Base-by-base conservation (phyloP, 2,113 vertebrate species). In the Tetraodon nigroviridis region DNA sequence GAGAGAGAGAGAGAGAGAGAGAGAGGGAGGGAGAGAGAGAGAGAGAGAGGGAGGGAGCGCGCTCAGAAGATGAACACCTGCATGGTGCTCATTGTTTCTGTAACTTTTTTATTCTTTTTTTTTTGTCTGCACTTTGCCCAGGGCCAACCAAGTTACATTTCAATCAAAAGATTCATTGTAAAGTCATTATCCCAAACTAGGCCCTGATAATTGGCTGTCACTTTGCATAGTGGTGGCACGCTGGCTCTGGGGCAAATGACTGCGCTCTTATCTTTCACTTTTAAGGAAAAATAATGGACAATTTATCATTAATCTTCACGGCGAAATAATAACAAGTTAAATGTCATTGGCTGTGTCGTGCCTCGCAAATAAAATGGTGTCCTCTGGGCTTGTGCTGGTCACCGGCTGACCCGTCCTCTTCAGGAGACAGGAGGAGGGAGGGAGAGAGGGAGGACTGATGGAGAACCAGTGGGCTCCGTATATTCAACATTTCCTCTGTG, bases 271-370 rank as follows among this genome's bases (percentile, higher is more conserved):
- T 97, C 95, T 79, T 88, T 90, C 80, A 82, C 91, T 93, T 90
- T 90, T 92, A 87, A 87, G 89, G 78, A 84, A 86, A 90, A 91
- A 91, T 92, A 90, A 93, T 89, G 86, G 91, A 87, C 85, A 51
- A 86, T 93, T 96, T 98, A 99, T 99, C 94, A 63, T 90, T 88
- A 89, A 96, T 98, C 94, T 93, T 84, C 73, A 76, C 75, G 46
- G 55, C 77, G 83, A 90, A 90, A 91, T 89, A 90, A 91, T 89
- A 91, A 91, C 87, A 89, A 90, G 89, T 91, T 91, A 90, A 92
- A 91, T 91, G 90, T 91, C 88, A 88, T 86, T 86, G 68, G 64
- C 80, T 19, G 63, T 71, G 83, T 88, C 79, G 67, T 32, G 61
- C 76, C 74, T 77, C 82, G 79, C 84, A 84, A 88, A 88, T 88